Evolutionary conservation across 2,113 vertebrate species (phyloP).

Genomic region (Pontoporia blainvillei): DNA sequence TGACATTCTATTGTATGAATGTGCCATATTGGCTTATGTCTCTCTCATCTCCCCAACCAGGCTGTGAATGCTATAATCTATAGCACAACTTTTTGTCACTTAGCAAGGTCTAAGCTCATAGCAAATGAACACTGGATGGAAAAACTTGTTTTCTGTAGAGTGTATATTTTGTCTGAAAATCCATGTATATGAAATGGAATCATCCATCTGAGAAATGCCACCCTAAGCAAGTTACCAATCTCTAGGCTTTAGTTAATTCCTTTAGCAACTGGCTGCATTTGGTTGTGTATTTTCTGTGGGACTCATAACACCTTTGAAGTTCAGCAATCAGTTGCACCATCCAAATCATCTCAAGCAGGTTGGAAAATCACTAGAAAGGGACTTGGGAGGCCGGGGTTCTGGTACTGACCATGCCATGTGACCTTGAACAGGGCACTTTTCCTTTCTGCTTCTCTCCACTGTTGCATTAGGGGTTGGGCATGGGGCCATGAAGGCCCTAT

Average conservation of each 20-base stretch:
- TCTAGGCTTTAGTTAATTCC: background rate
- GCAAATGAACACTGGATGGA: background rate
- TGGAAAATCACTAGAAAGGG: background rate
- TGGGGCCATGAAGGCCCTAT: background rate
- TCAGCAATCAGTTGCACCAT: background rate
- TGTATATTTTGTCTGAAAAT: background rate
- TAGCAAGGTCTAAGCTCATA: background rate
- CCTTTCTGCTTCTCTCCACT: background rate
- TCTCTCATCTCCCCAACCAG: background rate
- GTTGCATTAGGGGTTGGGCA: background rate
- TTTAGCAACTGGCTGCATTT: background rate
- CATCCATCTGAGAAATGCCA: background rate
- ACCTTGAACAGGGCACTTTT: background rate
- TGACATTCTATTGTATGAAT: background rate
- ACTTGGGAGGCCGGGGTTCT: background rate
- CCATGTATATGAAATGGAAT: background rate
- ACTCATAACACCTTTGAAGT: background rate
- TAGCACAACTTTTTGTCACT: background rate
- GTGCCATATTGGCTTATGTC: background rate
- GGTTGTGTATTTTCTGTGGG: background rate
- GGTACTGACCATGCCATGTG: background rate
- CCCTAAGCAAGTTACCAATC: background rate
- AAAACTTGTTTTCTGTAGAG: background rate
- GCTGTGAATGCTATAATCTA: background rate
- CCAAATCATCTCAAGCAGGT: background rate